phyloP scores from a whole-genome alignment of 2,113 vertebrate genomes.

The Lathamus discolor region DNA sequence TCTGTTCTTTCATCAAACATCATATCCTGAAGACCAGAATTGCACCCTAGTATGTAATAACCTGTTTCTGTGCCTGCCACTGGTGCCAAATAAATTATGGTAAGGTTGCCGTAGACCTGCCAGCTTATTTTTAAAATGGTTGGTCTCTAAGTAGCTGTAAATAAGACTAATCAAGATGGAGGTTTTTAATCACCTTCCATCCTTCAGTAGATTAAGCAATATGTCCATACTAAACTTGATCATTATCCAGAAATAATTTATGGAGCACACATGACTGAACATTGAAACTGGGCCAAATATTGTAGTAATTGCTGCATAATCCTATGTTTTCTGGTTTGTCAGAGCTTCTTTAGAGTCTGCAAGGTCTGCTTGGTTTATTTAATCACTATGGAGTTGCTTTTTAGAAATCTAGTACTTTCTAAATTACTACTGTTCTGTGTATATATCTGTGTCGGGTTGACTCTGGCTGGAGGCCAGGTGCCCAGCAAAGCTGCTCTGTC shows the following conservation, averaged over 20 bases:
- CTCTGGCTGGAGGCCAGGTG: background rate
- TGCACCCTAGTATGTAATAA: background rate
- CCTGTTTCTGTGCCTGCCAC: background rate
- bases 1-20: background rate
- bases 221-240: background rate
- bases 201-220: background rate
- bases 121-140: slow-evolving; percentile 12
- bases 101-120: background rate
- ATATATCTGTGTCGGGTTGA: background rate
- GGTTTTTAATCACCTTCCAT: background rate
- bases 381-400: background rate
- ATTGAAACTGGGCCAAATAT: slow-evolving; percentile 1
- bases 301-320: background rate
- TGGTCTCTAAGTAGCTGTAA: slow-evolving; percentile 34
- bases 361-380: background rate
- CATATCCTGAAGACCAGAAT: background rate
- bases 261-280: background rate
- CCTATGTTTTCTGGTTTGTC: background rate
- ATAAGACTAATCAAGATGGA: slow-evolving; percentile 39
- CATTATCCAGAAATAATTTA: slow-evolving; percentile 11
- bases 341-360: background rate
- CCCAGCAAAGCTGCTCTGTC: background rate
- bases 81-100: background rate
- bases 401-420: background rate
- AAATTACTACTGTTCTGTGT: background rate